These are phyloP conservation scores for Zaprionus tsacasi DNA, from an alignment of 1,140 invertebrate genomes.

Conservation along the genomic window DNA sequence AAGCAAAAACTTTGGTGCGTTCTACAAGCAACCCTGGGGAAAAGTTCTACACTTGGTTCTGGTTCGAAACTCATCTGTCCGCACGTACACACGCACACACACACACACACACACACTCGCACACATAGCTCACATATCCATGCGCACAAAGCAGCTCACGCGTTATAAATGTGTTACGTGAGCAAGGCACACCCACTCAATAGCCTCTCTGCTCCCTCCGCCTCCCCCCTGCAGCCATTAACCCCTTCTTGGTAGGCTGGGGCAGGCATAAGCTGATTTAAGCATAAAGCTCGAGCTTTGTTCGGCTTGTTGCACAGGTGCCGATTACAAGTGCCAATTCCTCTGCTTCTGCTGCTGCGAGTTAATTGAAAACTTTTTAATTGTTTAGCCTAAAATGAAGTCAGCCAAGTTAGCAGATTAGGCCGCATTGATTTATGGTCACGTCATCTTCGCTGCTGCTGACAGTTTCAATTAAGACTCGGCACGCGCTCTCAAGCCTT, in stretches of 20 bases:
- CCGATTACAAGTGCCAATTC: slow-evolving; percentile 80
- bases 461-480: slow-evolving; percentile 75
- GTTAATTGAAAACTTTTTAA: slow-evolving; percentile 82
- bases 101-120: too few species aligned
- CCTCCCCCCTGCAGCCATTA: neutral
- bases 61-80: slow-evolving; percentile 60
- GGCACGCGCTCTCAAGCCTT: slow-evolving; percentile 30
- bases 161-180: slow-evolving; percentile 78
- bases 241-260: neutral
- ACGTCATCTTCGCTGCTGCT: slow-evolving; percentile 55
- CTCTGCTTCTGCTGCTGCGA: slow-evolving; percentile 44
- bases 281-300: slow-evolving; percentile 51
- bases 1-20: slow-evolving; percentile 36
- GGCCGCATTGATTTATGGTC: slow-evolving; percentile 64
- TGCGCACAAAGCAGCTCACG: slow-evolving; percentile 48
- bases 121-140: neutral
- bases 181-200: slow-evolving; percentile 11
- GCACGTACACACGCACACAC: slow-evolving; percentile 27
- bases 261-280: slow-evolving; percentile 59
- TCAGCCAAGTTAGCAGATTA: slow-evolving; percentile 54
- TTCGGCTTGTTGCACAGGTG: slow-evolving; percentile 80
- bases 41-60: slow-evolving; percentile 37
- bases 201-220: neutral
- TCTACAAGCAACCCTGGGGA: slow-evolving; percentile 53
- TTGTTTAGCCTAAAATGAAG: slow-evolving; percentile 65